Evolutionary conservation across 53 echinoderm and acorn worm species (phyloP), one percentile per base, ranked within the genome.

Genomic region (Holothuria scabra): DNA sequence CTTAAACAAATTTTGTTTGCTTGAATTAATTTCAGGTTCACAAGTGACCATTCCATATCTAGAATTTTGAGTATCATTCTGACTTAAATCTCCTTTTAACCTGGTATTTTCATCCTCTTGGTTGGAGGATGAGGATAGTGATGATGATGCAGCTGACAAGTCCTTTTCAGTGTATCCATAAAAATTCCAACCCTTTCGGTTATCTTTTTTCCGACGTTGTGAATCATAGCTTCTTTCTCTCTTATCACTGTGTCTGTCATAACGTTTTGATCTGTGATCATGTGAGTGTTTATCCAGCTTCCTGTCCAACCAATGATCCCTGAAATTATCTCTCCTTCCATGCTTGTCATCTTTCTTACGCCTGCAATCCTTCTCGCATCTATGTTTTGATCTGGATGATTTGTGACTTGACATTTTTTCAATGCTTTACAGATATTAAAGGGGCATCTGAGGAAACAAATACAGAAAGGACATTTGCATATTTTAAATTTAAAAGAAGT

Each of bases 91-190:
- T 12, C 28, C 46, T 5, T 57, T 46, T 29, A 25, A 19, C 26
- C 46, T 21, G 32, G 1, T 30, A 78, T 58, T 2, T 12, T 29
- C 28, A 56, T 56, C 9, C 6, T 25, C 26, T 28, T 59, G 12
- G 8, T 30, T 64, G 18, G 30, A 59, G 18, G 30, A 59, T 26
- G 79, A 26, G 25, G 28, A 58, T 18, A 62, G 20, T 23, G 28
- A 26, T 32, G 28, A 58, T 18, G 69, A 26, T 23, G 28, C 74
- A 28, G 26, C 24, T 12, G 44, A 64, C n/a, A 92, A 64, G 75
- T 95, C 95, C 8, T 90, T 64, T 12, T 81, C 84, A 67, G 95
- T 95, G 68, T 95, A 95, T 14, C 95, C 95, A 64, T 66, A 95
- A 71, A 66, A 90, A 65, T 44, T 92, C 95, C 95, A 95, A 18